phyloP scores from a whole-genome alignment of 2,797 vertebrate species.

The Pangasius macronema region DNA sequence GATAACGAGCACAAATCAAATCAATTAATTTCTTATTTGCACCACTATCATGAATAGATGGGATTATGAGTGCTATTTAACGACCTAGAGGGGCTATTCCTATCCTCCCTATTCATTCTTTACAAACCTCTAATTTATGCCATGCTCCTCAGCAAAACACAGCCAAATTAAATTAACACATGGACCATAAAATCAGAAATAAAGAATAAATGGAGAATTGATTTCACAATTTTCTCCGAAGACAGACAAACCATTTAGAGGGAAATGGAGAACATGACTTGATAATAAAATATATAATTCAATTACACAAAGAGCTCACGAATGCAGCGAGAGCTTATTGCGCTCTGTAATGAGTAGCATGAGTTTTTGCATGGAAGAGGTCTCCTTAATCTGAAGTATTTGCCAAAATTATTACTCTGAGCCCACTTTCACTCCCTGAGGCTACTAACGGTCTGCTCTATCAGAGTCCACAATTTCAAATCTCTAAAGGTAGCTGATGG shows the following conservation, averaged over 20 bases:
- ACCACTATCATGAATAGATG: background rate
- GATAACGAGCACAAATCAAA: background rate
- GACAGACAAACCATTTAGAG: slow-evolving; percentile 12
- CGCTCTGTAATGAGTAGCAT: slow-evolving; percentile 4
- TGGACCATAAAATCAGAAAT: slow-evolving; percentile 14
- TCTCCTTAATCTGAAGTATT: slow-evolving; percentile 10
- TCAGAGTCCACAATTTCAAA: slow-evolving; percentile 22
- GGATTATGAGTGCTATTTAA: background rate
- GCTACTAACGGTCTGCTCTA: slow-evolving; percentile 31
- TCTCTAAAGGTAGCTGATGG: slow-evolving; percentile 29
- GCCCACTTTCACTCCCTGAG: slow-evolving; percentile 1
- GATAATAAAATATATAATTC: slow-evolving; percentile 14
- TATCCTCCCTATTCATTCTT: background rate
- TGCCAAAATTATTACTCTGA: slow-evolving; percentile 32
- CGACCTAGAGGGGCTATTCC: background rate
- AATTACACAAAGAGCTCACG: slow-evolving; percentile 16
- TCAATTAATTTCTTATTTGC: background rate
- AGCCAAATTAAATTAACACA: background rate
- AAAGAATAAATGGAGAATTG: slow-evolving; percentile 38
- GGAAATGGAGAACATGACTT: slow-evolving; percentile 3
- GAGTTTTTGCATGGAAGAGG: slow-evolving; percentile 11
- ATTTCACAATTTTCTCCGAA: slow-evolving; percentile 43
- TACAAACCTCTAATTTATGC: slow-evolving; percentile 18
- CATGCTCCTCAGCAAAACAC: background rate
- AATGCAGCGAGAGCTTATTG: slow-evolving; percentile 1